phyloP scores from a whole-genome alignment of 1,140 invertebrate genomes.

The Drosophila miranda region DNA sequence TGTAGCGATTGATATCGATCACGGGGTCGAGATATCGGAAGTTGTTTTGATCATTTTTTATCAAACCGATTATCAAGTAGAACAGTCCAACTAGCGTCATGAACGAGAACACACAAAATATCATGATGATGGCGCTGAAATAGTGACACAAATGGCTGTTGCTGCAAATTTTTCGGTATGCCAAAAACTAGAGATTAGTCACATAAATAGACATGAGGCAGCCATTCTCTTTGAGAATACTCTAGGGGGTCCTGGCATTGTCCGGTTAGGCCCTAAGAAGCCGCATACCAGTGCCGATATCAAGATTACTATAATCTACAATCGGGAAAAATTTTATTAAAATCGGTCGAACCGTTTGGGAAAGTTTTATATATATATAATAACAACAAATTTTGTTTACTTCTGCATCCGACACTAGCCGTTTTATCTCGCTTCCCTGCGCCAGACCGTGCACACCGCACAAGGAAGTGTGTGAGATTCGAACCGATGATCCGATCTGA shows the following conservation, averaged over 20 bases:
- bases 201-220: slow-evolving; percentile 91
- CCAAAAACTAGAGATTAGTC: slow-evolving; percentile 75
- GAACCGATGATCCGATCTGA: no score
- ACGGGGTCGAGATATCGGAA: slow-evolving; percentile 86
- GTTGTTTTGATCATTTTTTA: slow-evolving; percentile 85
- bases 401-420: no score
- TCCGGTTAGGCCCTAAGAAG: slow-evolving; percentile 92
- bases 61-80: slow-evolving; percentile 89
- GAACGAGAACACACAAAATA: slow-evolving; percentile 89
- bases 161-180: no score
- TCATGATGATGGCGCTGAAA: slow-evolving; percentile 90
- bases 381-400: no score
- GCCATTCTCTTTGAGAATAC: slow-evolving; percentile 91
- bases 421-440: no score
- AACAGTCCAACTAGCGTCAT: slow-evolving; percentile 87
- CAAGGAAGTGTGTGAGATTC: no score
- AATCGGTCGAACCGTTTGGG: no score
- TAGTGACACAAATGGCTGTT: slow-evolving; percentile 10
- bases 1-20: slow-evolving; percentile 83
- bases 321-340: no score
- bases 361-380: no score
- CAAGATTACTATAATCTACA: slow-evolving; percentile 83
- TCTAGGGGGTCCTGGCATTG: slow-evolving; percentile 90
- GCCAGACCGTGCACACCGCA: no score
- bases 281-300: slow-evolving; percentile 91